Evolutionary conservation across 2,113 vertebrate genomes (phyloP).

Genomic region (Motacilla alba): DNA sequence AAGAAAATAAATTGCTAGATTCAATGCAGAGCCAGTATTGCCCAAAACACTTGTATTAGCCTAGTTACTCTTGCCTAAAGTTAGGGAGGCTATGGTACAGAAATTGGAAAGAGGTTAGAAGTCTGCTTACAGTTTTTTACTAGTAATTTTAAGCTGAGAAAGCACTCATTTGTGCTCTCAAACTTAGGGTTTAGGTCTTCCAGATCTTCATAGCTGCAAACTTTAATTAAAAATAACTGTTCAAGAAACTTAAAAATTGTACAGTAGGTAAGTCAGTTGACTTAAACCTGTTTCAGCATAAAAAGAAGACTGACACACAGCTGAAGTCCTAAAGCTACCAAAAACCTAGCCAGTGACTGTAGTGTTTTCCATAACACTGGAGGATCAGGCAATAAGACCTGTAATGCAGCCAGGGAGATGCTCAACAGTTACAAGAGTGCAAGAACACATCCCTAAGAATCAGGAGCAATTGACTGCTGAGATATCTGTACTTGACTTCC

Average conservation of each 20-base stretch:
- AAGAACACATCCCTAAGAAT: neutral
- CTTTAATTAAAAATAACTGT: neutral
- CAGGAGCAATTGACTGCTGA: neutral
- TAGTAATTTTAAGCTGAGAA: neutral
- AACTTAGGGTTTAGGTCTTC: neutral
- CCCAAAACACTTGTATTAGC: neutral
- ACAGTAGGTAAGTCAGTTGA: fast-evolving
- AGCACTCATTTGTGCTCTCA: neutral
- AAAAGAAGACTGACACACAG: neutral
- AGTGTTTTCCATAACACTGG: neutral
- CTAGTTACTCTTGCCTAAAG: neutral
- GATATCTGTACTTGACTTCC: neutral
- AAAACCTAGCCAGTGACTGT: neutral
- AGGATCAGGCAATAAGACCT: neutral
- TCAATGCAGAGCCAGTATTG: neutral
- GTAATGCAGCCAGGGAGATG: neutral
- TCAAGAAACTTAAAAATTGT: neutral
- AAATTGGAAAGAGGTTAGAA: neutral
- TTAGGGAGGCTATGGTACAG: neutral
- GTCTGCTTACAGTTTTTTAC: neutral
- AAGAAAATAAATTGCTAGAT: neutral
- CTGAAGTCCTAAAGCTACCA: neutral
- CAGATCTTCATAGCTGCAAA: neutral
- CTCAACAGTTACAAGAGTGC: neutral
- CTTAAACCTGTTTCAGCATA: neutral